Evolutionary conservation across 1,140 invertebrate genomes (phyloP), one percentile per base, ranked within the genome.

Genomic region (Drosophila oshimai): DNA sequence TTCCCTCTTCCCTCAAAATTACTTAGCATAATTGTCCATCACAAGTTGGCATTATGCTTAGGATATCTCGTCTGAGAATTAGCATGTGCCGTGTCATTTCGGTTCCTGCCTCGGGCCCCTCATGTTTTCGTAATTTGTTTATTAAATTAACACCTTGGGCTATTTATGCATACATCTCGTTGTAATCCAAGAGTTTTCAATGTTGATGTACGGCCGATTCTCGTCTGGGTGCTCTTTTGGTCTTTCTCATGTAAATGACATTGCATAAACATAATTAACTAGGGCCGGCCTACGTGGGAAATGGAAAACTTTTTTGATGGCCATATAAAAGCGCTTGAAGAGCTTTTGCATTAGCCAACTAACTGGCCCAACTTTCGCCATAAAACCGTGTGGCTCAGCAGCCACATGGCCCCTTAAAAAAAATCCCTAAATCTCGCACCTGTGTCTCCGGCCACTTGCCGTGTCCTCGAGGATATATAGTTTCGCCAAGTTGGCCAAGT

Each of bases 211-310:
- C 54, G 28, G 55, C 6, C 20, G 28, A 12, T 33, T 20, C n/a
- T 28, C n/a, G 41, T 9, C 33, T 41, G 47, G 6, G 50, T 83
- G 69, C 41, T 67, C 62, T 83, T 57, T 78, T 79, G 80, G 46
- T 68, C 53, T 84, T 61, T 70, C 62, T 67, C 67, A 84, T 84
- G 80, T 55, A 86, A 86, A 84, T 84, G 71, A 29, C 75, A 55
- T 57, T 77, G 58, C 74, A 84, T 74, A 84, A 83, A 78, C 70
- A 74, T 79, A 86, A 84, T 84, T 84, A 79, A 86, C 80, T 79
- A 70, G 65, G 47, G 26, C 50, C 39, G 51, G 67, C 67, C 71
- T 65, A 61, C 51, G 62, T 50, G 64, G 42, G 65, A 57, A 71
- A 80, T 70, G 70, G 55, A 83, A 84, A n/a, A n/a, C n/a, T 42